Base-by-base conservation (phyloP, 1,140 invertebrate genomes). In the Ladona fulva region DNA sequence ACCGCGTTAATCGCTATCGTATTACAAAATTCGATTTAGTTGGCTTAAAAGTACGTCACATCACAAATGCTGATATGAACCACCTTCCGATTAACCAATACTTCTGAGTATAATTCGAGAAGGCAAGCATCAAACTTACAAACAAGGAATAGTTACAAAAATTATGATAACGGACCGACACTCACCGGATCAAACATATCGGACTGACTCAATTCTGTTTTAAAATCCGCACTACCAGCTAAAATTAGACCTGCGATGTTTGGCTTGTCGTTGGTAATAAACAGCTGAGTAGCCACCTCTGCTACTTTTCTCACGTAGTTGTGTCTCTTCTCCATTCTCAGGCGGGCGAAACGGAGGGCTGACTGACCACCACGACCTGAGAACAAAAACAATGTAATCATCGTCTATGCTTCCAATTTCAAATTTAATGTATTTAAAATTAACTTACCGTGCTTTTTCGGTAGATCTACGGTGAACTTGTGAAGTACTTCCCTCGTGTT, bases 161-260 rank as follows among this genome's bases (percentile, higher is more conserved):
- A 37, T 37, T 37, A 5, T n/a, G 1, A 66, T 22, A 66, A 12
- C 5, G 3, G 12, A 22, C 0, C 3, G 66, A 79, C 80, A 90
- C 91, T 92, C 86, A 97, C 96, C 80, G 95, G 96, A 91, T 99
- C 98, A 89, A 99, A 99, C 97, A 99, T 99, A 85, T 99, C 98
- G 1, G 97, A 99, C 88, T 99, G 97, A 85, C 96, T 97, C 80
- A 99, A 92, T 87, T 99, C 98, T 80, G 97, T 99, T 89, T 99
- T 99, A 85, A 99, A 99, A 86, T 99, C 98, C 42, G 98, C 98
- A 83, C 95, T 98, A 90, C 98, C 98, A 81, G 98, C 98, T 76
- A 99, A 87, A 83, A 99, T 98, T 19, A 99, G 89, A 74, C 98
- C 98, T 80, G 97, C 94, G 80, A 99, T 96, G 84, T 99, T 98